Base-by-base conservation (phyloP, 2,797 vertebrate genomes). In the Neostethus bicornis region DNA sequence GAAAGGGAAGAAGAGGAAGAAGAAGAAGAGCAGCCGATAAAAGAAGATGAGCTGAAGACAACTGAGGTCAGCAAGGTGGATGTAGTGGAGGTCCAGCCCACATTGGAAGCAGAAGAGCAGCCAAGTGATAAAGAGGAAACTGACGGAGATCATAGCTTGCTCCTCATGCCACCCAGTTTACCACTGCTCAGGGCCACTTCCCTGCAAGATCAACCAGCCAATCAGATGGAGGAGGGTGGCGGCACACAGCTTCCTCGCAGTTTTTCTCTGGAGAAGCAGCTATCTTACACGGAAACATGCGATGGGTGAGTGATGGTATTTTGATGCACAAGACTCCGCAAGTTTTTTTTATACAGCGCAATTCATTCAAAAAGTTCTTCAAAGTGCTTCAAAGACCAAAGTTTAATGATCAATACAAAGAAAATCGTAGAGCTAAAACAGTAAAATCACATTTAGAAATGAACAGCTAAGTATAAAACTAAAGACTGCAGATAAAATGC, bases 171-270 rank as follows among this genome's bases (percentile, higher is more conserved):
- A 0, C 87, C 85, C 53, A 65, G 75, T 76, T 70, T 93, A 55
- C 91, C 92, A 54, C 74, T 94, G 55, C 67, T 93, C 20, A 91
- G 90, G 7, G 90, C 91, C 14, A 84, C 92, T 0, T 93, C 93
- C 23, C 89, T 95, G 42, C 93, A 93, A 41, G 94, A 95, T 2
- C 88, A 81, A 7, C 77, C 88, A 0, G 63, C 80, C 70, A 56
- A 53, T 67, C 85, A 79, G 41, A 77, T 47, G 35, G 61, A 67
- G 17, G 87, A 87, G 28, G 51, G 54, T 66, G 55, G 50, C 26
- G 23, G 49, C 42, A 29, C 68, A 1, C 77, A 79, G 51, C 77
- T 90, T 50, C 83, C 72, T 2, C 91, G 90, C 52, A 93, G 91
- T 88, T 79, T 52, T 75, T 92, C 92, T 19, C 51, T 92, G 61